These are phyloP conservation scores for Aldabrachelys gigantea DNA, from an alignment of 2,113 vertebrate species.

Conservation along the genomic window DNA sequence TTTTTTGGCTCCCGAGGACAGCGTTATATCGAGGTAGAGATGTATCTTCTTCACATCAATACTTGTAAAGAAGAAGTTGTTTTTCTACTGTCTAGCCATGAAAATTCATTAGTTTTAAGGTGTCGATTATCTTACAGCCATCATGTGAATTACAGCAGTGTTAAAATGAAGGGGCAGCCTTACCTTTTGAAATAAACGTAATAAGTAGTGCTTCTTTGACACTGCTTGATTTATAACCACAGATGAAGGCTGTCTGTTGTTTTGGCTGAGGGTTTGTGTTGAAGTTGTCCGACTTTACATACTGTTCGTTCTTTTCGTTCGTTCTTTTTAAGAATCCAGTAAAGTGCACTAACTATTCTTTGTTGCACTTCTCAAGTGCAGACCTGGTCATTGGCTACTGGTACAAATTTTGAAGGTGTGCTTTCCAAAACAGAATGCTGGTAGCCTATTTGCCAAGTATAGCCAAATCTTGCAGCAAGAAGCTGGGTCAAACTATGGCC, in stretches of 20 bases:
- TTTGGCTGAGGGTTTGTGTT: not conserved
- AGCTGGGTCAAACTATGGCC: not conserved
- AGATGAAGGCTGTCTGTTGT: not conserved
- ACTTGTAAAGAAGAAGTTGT: not conserved
- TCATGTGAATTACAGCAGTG: constrained; percentile 39
- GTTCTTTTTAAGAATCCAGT: not conserved
- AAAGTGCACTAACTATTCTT: not conserved
- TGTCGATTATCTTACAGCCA: constrained; percentile 40
- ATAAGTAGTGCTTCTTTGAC: constrained; percentile 9
- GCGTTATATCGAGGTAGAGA: no score
- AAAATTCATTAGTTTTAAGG: constrained; percentile 45
- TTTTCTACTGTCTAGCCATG: constrained; percentile 30
- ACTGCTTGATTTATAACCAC: not conserved
- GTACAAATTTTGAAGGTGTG: not conserved
- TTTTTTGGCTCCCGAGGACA: no score
- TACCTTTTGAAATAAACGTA: constrained; percentile 46
- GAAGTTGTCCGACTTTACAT: not conserved
- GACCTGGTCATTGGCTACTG: no score
- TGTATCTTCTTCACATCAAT: constrained; percentile 43
- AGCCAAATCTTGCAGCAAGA: not conserved
- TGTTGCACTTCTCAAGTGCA: not conserved
- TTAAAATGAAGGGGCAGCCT: constrained; percentile 13
- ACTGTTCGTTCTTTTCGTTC: no score
- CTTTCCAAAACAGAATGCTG: not conserved
- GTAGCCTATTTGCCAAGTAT: not conserved